Conservation (phyloP, 2,113 vertebrate species). For the Alosa alosa region DNA sequence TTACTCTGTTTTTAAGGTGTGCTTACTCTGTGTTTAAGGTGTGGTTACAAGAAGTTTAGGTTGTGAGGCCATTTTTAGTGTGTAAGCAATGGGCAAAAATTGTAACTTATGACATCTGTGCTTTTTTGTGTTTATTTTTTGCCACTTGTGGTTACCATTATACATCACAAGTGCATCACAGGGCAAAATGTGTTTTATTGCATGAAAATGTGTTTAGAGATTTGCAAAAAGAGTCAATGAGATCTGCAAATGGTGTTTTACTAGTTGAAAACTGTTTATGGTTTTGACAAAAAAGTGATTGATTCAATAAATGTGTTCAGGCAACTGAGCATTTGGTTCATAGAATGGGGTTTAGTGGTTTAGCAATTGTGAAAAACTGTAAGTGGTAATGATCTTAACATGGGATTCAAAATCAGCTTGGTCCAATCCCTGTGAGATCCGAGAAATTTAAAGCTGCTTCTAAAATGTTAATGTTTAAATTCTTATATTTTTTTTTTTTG, state of each 20-base stretch:
- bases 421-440: background rate
- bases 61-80: no score
- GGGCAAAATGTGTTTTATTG: slow-evolving; percentile 19
- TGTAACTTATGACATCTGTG: no score
- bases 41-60: no score
- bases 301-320: no score
- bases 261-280: no score
- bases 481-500: background rate
- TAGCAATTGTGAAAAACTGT: no score
- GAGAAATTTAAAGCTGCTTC: background rate
- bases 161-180: slow-evolving; percentile 20
- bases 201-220: slow-evolving; percentile 17
- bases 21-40: no score
- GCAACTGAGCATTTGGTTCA: no score
- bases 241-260: background rate
- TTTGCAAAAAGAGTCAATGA: slow-evolving; percentile 19
- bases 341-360: no score
- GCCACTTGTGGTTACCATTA: slow-evolving; percentile 7
- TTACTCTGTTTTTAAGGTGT: no score
- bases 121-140: slow-evolving; percentile 9
- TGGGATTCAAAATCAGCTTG: background rate
- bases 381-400: background rate
- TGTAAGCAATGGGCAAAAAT: no score
- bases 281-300: no score
- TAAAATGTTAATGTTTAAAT: background rate